Evolutionary conservation across 2,113 vertebrate species (phyloP).

Genomic region (Ameiurus melas): DNA sequence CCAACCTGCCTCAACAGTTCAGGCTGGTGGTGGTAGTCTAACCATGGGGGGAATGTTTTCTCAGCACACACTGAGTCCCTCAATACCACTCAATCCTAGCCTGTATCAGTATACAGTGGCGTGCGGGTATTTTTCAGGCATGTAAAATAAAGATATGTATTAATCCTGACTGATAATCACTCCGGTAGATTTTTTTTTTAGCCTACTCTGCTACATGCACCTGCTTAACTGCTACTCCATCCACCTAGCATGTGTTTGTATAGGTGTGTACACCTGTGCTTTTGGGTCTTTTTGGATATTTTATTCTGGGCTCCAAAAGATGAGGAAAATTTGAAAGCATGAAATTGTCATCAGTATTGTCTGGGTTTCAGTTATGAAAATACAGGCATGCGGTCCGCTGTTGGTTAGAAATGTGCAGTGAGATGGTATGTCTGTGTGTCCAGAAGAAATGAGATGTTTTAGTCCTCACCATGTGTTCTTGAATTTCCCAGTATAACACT

Average conservation of each 20-base stretch:
- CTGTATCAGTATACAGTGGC: neutral
- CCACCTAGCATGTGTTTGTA: neutral
- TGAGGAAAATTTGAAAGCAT: constrained; percentile 34
- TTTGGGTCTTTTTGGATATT: neutral
- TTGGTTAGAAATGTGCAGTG: neutral
- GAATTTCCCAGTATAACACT: constrained; percentile 1
- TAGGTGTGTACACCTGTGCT: constrained; percentile 1
- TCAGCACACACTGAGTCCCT: neutral
- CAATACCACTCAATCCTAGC: neutral
- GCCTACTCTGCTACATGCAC: neutral
- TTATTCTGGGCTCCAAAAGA: neutral
- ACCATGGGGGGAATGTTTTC: neutral
- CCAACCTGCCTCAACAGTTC: neutral
- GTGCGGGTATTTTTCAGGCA: neutral
- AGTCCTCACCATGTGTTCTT: neutral
- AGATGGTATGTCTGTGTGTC: neutral
- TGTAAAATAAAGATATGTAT: neutral
- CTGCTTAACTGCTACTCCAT: constrained; percentile 8
- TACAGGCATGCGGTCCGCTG: neutral
- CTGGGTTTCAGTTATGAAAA: constrained; percentile 15
- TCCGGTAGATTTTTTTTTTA: neutral
- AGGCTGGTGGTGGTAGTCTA: neutral
- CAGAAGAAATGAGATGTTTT: neutral
- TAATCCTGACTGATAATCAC: constrained; percentile 1
- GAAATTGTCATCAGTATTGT: constrained; percentile 16